phyloP scores from a whole-genome alignment of 2,888 invertebrate species.

The Pecten maximus region DNA sequence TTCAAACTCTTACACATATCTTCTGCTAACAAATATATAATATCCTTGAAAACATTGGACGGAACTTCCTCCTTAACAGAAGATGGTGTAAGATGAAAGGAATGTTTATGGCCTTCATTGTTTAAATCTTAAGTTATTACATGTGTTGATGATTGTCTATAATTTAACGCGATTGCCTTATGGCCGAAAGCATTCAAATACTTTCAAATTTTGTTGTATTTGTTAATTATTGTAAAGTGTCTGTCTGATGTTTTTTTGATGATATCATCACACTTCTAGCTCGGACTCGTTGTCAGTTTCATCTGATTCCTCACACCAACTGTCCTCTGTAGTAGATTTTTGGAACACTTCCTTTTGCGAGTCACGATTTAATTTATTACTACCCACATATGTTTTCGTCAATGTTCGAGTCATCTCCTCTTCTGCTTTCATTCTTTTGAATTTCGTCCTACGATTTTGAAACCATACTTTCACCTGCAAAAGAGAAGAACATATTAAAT shows the following conservation, averaged over 20 bases:
- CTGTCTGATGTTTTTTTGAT: neutral
- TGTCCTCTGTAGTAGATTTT: neutral
- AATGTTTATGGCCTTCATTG: neutral
- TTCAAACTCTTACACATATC: neutral
- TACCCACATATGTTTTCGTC: neutral
- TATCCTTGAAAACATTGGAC: neutral
- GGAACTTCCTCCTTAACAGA: neutral
- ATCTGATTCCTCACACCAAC: neutral
- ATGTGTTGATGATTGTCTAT: neutral
- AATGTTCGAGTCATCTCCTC: constrained; percentile 50
- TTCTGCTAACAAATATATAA: neutral
- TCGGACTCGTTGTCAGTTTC: neutral
- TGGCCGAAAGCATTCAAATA: neutral
- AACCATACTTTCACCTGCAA: constrained; percentile 98
- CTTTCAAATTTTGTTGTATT: too few relatives aligned
- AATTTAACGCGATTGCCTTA: neutral
- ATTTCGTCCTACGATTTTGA: constrained; percentile 97
- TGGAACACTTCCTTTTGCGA: neutral
- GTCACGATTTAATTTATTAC: neutral
- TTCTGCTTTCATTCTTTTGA: constrained; percentile 87
- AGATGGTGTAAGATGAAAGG: neutral
- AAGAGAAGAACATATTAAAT: neutral
- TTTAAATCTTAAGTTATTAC: neutral
- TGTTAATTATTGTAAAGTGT: neutral
- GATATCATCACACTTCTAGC: neutral